Base-by-base conservation (phyloP, 1,140 invertebrate species). In the Drosophila ironensis region DNA sequence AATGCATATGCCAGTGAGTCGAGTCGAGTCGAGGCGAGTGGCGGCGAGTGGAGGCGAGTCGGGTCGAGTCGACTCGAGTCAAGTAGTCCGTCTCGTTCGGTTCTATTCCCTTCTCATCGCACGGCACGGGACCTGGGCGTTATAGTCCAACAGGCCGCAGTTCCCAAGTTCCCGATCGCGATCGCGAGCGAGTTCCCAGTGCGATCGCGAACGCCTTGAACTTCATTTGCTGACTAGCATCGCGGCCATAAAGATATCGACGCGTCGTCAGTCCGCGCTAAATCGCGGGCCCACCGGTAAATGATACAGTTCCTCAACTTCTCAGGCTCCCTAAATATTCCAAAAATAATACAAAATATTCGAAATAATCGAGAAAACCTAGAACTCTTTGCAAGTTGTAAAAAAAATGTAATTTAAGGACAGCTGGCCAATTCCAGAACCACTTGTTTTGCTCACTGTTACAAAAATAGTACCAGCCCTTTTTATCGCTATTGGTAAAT, bases 151-250 rank as follows among this genome's bases (percentile, higher is more conserved):
- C 46, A 50, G 60, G 35, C 35, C 22, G 14, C 63, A 30, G 38
- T 44, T 53, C 50, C 20, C 27, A 19, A 35, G 47, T 16, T 48
- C 47, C 27, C 46, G 38, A 67, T 33, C n/a, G 9, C n/a, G n/a
- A n/a, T n/a, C n/a, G n/a, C n/a, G n/a, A n/a, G n/a, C 28, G 11
- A 33, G 48, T 33, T 53, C 63, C 64, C 64, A 69, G 44, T 57
- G 20, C 66, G 66, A 69, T 63, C 60, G 68, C 38, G 67, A 54
- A 46, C 44, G 80, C 80, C 80, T 84, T 84, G 80, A 86, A 84
- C 80, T 84, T 84, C 78, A 86, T 86, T 84, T 74, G 74, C 59
- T 76, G 70, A 61, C 64, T 57, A 63, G 78, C 78, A 75, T 64
- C 71, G 74, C 60, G 40, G 40, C 56, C 70, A 87, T 84, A 86